Evolutionary conservation across 2,113 vertebrate genomes (phyloP), one percentile per base, ranked within the genome.

Genomic region (Chlamydotis undulata): DNA sequence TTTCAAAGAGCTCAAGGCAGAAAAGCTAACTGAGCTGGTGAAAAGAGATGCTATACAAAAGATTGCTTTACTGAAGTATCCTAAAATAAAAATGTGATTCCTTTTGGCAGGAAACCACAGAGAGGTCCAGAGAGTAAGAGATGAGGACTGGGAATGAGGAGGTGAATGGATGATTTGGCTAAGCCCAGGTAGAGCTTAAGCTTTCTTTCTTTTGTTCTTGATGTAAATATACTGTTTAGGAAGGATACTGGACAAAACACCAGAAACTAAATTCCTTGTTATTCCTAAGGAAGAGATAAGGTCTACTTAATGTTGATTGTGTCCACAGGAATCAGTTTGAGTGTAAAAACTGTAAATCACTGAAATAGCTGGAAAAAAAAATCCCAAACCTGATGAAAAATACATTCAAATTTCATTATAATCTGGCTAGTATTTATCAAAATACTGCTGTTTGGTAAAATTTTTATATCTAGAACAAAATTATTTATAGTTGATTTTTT

Each of bases 11-110:
- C 78, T 95, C 59, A 60, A 78, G 70, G 77, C 69, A 84, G 60
- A 52, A 74, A 81, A 82, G 69, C 33, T 25, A 69, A 93, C 49
- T 0, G 5, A 94, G 69, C 56, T 79, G 61, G 85, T 70, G 73
- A 91, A 94, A 96, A 77, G 68, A 95, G 61, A 68, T 85, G 64
- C 57, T 90, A 7, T 19, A 76, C 35, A 55, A 65, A 90, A 86
- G 41, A 93, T 76, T 67, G 26, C 19, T 78, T 22, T 14, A 19
- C 33, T 81, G 50, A 85, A 75, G 82, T 60, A 89, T 90, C 76
- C 53, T 68, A 55, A 94, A 96, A 94, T 67, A 43, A 64, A 83
- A 84, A 78, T 45, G 35, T 89, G 65, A 86, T 91, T 93, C 37
- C 4, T 92, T 95, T 90, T 76, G 64, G 55, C 85, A 73, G 50